Conservation (phyloP, 1,140 invertebrate genomes). For the Pogonomyrmex californicus region DNA sequence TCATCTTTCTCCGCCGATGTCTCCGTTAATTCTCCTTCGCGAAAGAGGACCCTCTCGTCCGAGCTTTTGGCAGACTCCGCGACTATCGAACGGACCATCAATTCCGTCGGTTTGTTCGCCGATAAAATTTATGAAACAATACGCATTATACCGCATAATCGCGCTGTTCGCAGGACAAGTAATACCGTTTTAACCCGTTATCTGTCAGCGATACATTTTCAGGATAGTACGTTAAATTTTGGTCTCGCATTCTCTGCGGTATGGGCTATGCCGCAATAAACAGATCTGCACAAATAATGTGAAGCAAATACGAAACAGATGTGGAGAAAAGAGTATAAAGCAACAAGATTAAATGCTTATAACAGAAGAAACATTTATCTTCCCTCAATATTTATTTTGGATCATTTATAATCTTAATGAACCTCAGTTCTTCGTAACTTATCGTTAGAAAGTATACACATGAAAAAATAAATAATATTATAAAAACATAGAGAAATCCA, state of each 20-base stretch:
- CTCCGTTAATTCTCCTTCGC: slow-evolving; percentile 26
- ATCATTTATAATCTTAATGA: slow-evolving; percentile 5
- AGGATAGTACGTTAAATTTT: slow-evolving; percentile 9
- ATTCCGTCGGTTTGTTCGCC: slow-evolving; percentile 30
- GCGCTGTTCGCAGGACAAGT: slow-evolving; percentile 23
- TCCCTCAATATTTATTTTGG: neutral
- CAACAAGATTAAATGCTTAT: neutral
- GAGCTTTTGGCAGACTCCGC: slow-evolving; percentile 38
- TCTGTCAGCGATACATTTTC: slow-evolving; percentile 23
- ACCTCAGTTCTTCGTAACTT: neutral
- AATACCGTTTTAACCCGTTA: slow-evolving; percentile 25
- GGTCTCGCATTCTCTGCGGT: slow-evolving; percentile 17
- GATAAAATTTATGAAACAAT: slow-evolving; percentile 46
- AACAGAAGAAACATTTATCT: neutral
- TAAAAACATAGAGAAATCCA: neutral
- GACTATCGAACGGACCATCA: slow-evolving; percentile 36
- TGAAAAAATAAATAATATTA: neutral
- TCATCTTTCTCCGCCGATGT: neutral
- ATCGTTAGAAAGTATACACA: neutral
- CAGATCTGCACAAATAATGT: slow-evolving; percentile 11
- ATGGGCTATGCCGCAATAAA: neutral
- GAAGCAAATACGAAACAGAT: neutral
- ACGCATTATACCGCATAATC: slow-evolving; percentile 48
- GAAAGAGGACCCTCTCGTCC: slow-evolving; percentile 1
- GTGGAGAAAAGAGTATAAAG: neutral